These are phyloP conservation scores for Terrapene triunguis DNA, from an alignment of 2,113 vertebrate species.

Conservation along the genomic window DNA sequence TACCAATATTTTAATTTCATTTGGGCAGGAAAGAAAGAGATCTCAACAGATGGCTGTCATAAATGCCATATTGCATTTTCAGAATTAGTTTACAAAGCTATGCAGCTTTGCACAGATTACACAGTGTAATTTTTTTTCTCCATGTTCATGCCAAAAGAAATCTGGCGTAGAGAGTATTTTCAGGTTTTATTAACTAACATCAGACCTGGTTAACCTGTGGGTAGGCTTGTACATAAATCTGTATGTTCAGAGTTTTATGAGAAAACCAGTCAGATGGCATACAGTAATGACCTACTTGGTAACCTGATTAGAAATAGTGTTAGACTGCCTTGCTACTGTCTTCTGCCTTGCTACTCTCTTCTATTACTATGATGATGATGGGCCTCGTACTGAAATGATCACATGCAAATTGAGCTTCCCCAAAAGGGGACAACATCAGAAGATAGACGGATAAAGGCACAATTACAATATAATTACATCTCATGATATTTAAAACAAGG, in stretches of 20 bases:
- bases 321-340: background rate
- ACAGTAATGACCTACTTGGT: background rate
- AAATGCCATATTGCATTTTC: constrained; percentile 63
- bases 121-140: constrained; percentile 59
- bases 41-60: constrained; percentile 77
- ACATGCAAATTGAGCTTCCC: background rate
- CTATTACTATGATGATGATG: background rate
- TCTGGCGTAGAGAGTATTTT: constrained; percentile 62
- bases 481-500: background rate
- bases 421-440: background rate
- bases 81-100: constrained; percentile 65
- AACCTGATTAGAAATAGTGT: background rate
- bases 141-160: constrained; percentile 74
- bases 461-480: background rate
- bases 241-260: background rate
- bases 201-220: constrained; percentile 55
- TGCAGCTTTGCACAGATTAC: constrained; percentile 64
- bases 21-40: constrained; percentile 51
- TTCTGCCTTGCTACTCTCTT: background rate
- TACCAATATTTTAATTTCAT: constrained; percentile 74
- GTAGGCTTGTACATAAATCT: constrained; percentile 42
- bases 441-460: background rate
- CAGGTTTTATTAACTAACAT: constrained; percentile 68
- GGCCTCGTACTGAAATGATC: background rate
- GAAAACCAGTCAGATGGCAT: background rate